These are phyloP conservation scores for Tribolium freemani DNA, from an alignment of 2,888 invertebrate species.

Conservation along the genomic window DNA sequence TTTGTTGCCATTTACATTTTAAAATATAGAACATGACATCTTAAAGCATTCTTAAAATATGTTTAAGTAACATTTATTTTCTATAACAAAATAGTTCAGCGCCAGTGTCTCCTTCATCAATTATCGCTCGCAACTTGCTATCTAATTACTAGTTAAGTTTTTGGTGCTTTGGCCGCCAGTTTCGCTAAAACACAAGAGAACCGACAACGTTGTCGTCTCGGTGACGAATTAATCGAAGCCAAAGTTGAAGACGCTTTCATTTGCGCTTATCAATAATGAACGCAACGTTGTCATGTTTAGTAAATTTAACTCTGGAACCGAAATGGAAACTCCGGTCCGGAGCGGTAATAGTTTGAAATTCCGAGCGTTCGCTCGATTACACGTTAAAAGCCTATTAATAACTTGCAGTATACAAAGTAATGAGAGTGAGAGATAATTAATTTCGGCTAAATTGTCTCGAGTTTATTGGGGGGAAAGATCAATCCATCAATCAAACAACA, in stretches of 20 bases:
- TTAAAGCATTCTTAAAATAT: too few species aligned
- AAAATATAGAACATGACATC: too few species aligned
- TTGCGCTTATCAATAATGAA: constrained; percentile 8
- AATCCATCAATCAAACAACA: not conserved
- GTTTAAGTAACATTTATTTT: too few species aligned
- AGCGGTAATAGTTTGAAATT: constrained; percentile 37
- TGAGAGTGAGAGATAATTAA: constrained; percentile 34
- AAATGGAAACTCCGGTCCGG: constrained; percentile 18
- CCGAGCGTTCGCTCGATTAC: constrained; percentile 37
- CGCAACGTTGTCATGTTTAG: constrained; percentile 15
- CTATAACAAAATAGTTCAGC: too few species aligned
- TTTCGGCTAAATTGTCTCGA: constrained; percentile 30
- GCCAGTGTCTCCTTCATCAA: too few species aligned
- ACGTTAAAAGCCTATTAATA: constrained; percentile 41
- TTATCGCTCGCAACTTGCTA: too few species aligned
- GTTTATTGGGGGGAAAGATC: constrained; percentile 14
- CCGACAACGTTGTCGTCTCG: not conserved
- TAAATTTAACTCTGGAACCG: constrained; percentile 5
- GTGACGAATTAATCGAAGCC: not conserved
- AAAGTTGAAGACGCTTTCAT: not conserved
- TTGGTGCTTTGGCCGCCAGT: not conserved
- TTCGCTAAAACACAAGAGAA: not conserved
- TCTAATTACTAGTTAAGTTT: not conserved
- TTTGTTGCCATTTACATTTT: too few species aligned
- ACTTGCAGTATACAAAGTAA: constrained; percentile 32